Evolutionary conservation across 2,888 invertebrate genomes (phyloP).

Genomic region (Nomada ruficornis): DNA sequence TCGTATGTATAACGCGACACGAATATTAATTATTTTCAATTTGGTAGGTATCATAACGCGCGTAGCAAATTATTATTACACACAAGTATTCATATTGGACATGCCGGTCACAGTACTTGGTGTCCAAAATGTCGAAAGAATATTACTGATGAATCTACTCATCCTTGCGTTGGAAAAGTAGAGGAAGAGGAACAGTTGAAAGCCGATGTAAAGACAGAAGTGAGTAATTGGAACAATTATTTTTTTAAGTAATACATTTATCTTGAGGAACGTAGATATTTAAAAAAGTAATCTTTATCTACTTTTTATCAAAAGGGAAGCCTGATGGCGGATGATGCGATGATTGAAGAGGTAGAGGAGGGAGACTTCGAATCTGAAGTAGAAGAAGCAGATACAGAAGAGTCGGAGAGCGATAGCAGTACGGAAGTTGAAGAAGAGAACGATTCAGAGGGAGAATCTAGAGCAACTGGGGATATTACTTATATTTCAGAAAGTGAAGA

Average conservation of each 20-base stretch:
- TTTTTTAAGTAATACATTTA: neutral
- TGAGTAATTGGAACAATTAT: neutral
- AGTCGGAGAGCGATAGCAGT: conserved; percentile 69
- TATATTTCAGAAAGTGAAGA: conserved; percentile 75
- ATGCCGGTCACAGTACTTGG: conserved; percentile 76
- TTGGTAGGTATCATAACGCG: conserved; percentile 85
- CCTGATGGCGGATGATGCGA: conserved; percentile 62
- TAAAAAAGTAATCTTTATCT: neutral
- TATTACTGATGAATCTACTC: conserved; percentile 78
- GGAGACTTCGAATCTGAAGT: conserved; percentile 69
- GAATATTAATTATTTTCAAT: neutral
- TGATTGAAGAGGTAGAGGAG: conserved; percentile 66
- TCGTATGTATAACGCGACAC: neutral
- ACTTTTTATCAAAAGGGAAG: conserved; percentile 52
- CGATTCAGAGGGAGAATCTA: conserved; percentile 67
- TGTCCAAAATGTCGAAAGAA: conserved; percentile 79
- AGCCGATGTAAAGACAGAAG: conserved; percentile 63
- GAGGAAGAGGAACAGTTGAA: conserved; percentile 55
- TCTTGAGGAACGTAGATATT: neutral
- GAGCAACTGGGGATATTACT: conserved; percentile 69
- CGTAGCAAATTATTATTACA: conserved; percentile 86
- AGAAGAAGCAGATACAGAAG: conserved; percentile 72
- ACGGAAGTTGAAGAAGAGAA: conserved; percentile 67
- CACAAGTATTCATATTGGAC: conserved; percentile 86
- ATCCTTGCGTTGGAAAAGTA: conserved; percentile 74